Base-by-base conservation (phyloP, 2,888 invertebrate genomes). In the Conops quadrifasciatus region DNA sequence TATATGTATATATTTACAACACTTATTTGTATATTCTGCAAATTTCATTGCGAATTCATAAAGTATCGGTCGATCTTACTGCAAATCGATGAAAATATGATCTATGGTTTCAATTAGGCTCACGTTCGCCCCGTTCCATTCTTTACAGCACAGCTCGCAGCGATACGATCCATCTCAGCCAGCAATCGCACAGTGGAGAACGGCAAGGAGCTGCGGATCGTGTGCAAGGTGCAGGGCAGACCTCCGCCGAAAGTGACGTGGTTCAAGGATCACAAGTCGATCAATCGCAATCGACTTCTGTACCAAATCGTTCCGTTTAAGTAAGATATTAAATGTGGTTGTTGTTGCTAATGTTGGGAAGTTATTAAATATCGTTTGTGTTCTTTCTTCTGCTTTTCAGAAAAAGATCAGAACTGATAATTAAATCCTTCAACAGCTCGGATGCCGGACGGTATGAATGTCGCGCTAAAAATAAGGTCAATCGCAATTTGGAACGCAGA, bases 391-490 rank as follows among this genome's bases (percentile, higher is more conserved):
- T 62, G 73, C 72, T 79, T 88, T 86, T 58, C 88, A 94, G 94
- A 88, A 92, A 91, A 89, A 91, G 92, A 89, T 93, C 94, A 88
- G 92, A 92, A 87, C 89, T 95, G 87, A 91, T 92, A 85, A 92
- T 94, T 88, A 89, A 89, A 83, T 90, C 91, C 83, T 91, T 91
- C 80, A 89, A 89, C 82, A 89, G 88, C 80, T 90, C 91, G 85
- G 93, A 94, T 88, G 89, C 90, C 78, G 94, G 94, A 82, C 88
- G 88, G 81, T 95, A 94, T 88, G 93, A 94, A 87, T 95, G 95
- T 87, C 88, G 92, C 81, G 94, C 94, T 75, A 91, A 91, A 84
- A 85, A 87, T 79, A 86, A 85, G 81, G 82, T 82, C 77, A 83
- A 81, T 79, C 82, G 81, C 77, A 80, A 77, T 74, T 80, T 85